A percentile compares a stretch with the other conserved stretches of the same genome.
Evolutionary conservation across 1,140 invertebrate species (phyloP).

Genomic region (Branchinecta lindahli): DNA sequence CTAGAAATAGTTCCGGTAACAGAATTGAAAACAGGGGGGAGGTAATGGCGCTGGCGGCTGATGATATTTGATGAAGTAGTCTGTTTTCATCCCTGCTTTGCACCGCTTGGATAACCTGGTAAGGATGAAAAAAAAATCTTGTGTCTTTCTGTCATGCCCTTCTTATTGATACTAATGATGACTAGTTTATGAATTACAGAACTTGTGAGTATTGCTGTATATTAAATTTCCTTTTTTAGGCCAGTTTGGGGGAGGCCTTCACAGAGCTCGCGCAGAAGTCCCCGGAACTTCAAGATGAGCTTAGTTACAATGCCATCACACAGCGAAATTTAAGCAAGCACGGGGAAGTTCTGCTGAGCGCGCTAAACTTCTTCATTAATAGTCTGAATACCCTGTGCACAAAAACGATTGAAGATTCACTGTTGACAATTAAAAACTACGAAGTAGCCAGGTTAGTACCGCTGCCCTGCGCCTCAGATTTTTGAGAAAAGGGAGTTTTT

Average conservation of each 20-base stretch:
- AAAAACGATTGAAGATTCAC: constrained; percentile 91
- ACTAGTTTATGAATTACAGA: too few species aligned
- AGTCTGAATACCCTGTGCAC: constrained; percentile 87
- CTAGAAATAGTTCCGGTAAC: too few species aligned
- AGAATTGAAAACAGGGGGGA: too few species aligned
- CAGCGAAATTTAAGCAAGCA: constrained; percentile 85
- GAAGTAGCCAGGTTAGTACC: constrained; percentile 60
- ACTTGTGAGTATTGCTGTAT: too few species aligned
- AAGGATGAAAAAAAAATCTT: too few species aligned
- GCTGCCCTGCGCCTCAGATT: background rate
- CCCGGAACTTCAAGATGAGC: constrained; percentile 85
- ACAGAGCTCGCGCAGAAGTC: constrained; percentile 87
- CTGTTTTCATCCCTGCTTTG: too few species aligned
- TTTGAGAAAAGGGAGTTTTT: too few species aligned
- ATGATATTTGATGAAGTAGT: too few species aligned
- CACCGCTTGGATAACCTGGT: too few species aligned
- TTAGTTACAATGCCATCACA: constrained; percentile 87
- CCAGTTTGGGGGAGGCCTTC: constrained; percentile 72
- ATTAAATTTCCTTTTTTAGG: constrained; percentile 31
- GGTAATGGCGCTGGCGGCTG: too few species aligned
- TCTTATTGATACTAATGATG: too few species aligned
- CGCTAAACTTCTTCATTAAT: constrained; percentile 89
- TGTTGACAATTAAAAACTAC: constrained; percentile 81
- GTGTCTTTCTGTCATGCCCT: too few species aligned
- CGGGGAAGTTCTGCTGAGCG: constrained; percentile 75